Evolutionary conservation across 2,113 vertebrate genomes (phyloP), one percentile per base, ranked within the genome.

Genomic region (Isichthys henryi): DNA sequence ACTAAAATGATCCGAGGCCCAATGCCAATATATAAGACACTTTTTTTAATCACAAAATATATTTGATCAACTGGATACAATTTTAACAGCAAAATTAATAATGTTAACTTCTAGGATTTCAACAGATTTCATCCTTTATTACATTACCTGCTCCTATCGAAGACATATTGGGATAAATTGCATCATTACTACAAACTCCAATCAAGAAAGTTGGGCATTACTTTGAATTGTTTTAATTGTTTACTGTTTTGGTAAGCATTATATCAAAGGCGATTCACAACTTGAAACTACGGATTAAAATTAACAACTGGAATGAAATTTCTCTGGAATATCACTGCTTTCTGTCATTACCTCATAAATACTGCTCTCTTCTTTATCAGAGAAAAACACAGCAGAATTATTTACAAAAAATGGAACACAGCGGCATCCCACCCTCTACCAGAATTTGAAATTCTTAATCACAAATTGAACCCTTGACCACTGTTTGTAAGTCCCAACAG

Each of bases 171-270:
- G 3, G 39, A 46, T 21, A 31, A 50, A 70, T 74, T 5, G 45
- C n/a, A 87, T 23, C 50, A 46, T 77, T 90, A 84, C 66, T 88
- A 89, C 46, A 86, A 86, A 90, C 89, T 92, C 88, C 90, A 90
- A 90, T 91, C 11, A 80, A 92, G 90, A 84, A 94, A 92, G 84
- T 88, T 88, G 66, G 74, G 43, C 46, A 80, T 27, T 66, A 21
- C 31, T 56, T 88, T 27, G 70, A 86, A 91, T 31, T 31, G 11
- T 31, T 70, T 27, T 13, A 70, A 66, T 66, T 66, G 10, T 31
- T 86, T 17, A 15, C 46, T 50, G 21, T 86, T 86, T 86, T 48
- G 83, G 21, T 19, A 50, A 50, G 83, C 83, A 21, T 66, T 66
- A 27, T 66, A 66, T 66, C 62, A 66, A 31, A 70, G n/a, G 27